phyloP scores from a whole-genome alignment of 1,140 invertebrate genomes.

The Diachasma alloeum region DNA sequence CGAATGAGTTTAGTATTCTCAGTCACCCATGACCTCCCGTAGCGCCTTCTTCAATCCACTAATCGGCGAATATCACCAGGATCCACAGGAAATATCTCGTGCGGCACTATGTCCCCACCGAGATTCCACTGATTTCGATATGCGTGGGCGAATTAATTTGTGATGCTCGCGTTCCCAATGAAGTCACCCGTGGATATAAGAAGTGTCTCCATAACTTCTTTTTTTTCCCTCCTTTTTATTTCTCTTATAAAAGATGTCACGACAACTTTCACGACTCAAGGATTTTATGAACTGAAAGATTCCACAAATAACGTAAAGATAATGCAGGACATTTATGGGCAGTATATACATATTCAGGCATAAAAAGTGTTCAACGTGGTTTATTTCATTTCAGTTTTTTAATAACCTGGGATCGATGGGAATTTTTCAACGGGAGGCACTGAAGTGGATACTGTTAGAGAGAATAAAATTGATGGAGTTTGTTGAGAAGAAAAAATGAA shows the following conservation, averaged over 20 bases:
- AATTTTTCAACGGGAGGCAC: no score
- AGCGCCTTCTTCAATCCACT: neutral
- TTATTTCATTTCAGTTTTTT: conserved; percentile 4
- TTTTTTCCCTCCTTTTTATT: neutral
- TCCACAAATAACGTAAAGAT: conserved; percentile 12
- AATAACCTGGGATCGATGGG: neutral
- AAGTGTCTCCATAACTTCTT: conserved; percentile 7
- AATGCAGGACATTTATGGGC: conserved; percentile 12
- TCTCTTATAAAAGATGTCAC: conserved; percentile 13
- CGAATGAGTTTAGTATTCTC: neutral
- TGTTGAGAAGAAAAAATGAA: no score
- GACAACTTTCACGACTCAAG: conserved; percentile 17
- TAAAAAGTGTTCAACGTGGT: neutral
- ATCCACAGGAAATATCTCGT: neutral
- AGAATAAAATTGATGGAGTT: no score
- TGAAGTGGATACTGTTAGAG: no score
- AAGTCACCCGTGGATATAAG: conserved; percentile 3
- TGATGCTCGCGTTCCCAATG: neutral
- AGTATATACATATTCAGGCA: conserved; percentile 13
- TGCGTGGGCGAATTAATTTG: conserved; percentile 9
- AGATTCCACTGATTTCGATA: neutral
- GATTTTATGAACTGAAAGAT: conserved; percentile 4
- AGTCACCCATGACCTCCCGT: neutral
- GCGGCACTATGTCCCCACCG: neutral
- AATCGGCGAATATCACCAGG: neutral